Evolutionary conservation across 1,140 invertebrate species (phyloP), one percentile per base, ranked within the genome.

Genomic region (Heterodera carotae): DNA sequence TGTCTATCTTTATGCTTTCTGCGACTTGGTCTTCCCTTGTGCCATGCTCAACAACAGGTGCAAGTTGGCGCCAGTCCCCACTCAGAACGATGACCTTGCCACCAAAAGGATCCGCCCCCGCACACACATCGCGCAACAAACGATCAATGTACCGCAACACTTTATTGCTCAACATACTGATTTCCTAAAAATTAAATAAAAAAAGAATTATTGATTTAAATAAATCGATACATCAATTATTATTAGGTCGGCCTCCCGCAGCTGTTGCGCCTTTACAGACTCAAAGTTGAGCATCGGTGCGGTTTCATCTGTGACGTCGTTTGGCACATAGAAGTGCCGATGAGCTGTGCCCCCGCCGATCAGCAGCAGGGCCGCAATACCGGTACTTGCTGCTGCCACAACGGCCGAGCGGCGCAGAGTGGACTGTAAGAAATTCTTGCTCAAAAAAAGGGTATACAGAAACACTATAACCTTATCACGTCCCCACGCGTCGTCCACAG

Each of bases 21-120:
- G 34, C 33, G 3, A 68, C 53, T 39, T 69, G 25, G 22, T 81
- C 66, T 48, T 59, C 66, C 18, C n/a, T 36, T 3, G 36, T 76
- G 12, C 25, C 15, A 12, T 76, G 31, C n/a, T 67, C 43, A 22
- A 81, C 78, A 5, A 88, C 79, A 22, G 84, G 84, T 22, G 84
- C 60, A 2, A 72, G 79, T 79, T 87, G 86, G 6, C 83, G 56
- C 75, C 84, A 87, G 77, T 87, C 86, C 31, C 86, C 84, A 8
- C 81, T 81, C 6, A 88, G 39, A 22, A 88, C 25, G 0, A 86
- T 74, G 6, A 80, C 62, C 53, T 78, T 80, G 25, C 86, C 84
- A 25, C 85, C 83, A 75, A 84, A 88, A 64, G 80, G 84, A 29
- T 66, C 22, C 48, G 43, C 25, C 7, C 31, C 59, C 6, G 59